Percentiles rank a stretch among this genome's conserved stretches.
phyloP scores from a whole-genome alignment of 1,140 invertebrate genomes.

The Penaeus vannamei region DNA sequence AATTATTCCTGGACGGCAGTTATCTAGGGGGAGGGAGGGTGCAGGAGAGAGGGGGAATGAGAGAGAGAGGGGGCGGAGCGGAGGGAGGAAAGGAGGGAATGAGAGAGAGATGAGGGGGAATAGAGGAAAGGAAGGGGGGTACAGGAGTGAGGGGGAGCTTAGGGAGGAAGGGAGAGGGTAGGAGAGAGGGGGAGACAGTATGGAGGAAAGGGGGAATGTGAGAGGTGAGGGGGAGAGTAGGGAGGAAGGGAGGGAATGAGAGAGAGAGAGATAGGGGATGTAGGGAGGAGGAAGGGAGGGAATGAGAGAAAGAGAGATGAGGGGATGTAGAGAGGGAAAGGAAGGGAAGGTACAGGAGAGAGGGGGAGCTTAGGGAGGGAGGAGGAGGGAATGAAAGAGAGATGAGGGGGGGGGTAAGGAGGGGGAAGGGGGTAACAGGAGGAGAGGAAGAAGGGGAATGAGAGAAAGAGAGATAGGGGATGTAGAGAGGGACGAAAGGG shows the following conservation, averaged over 20 bases:
- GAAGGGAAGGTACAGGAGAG: not conserved
- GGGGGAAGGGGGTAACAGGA: not conserved
- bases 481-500: not conserved
- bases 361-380: not conserved
- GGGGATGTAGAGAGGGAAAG: not conserved
- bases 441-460: not conserved
- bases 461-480: not conserved
- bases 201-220: not conserved
- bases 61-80: too few relatives aligned
- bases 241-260: not conserved
- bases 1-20: constrained; percentile 40
- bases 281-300: too few relatives aligned
- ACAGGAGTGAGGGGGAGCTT: not conserved
- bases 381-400: not conserved
- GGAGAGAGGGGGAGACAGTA: not conserved
- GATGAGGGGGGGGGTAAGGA: not conserved
- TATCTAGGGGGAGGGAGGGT: not conserved
- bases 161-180: not conserved
- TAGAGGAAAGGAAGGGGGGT: too few relatives aligned
- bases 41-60: not conserved
- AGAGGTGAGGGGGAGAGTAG: not conserved
- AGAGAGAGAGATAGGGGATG: not conserved
- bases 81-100: too few relatives aligned
- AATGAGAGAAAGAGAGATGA: too few relatives aligned
- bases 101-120: too few relatives aligned